Evolutionary conservation across 2,113 vertebrate species (phyloP).

Genomic region (Bos javanicus): DNA sequence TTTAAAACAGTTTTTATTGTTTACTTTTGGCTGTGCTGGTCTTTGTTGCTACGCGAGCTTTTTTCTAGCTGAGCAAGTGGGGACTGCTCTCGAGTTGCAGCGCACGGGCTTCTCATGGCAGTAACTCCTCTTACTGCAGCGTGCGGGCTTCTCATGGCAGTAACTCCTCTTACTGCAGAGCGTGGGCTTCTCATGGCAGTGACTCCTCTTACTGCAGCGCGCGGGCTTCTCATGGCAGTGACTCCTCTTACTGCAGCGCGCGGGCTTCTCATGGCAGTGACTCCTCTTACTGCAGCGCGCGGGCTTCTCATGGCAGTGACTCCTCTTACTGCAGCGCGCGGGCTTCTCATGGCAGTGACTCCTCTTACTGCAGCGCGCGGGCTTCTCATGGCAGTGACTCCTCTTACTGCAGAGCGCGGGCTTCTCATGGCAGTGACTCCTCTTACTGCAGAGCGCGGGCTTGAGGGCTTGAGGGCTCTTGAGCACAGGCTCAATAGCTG

Average conservation of each 20-base stretch:
- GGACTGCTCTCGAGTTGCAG: not conserved
- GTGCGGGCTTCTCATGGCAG: too few species aligned
- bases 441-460: fast-evolving
- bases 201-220: too few species aligned
- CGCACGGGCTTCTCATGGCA: too few species aligned
- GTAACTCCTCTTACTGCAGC: not conserved
- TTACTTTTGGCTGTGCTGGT: not conserved
- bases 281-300: not conserved
- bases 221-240: too few species aligned
- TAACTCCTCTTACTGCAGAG: too few species aligned
- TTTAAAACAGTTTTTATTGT: not conserved
- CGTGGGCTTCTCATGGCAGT: too few species aligned
- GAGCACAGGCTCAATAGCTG: not conserved
- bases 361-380: not conserved
- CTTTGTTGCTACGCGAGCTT: not conserved
- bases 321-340: not conserved
- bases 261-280: too few species aligned
- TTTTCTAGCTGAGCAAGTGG: not conserved
- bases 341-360: too few species aligned
- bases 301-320: too few species aligned
- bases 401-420: not conserved
- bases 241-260: too few species aligned
- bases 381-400: too few species aligned
- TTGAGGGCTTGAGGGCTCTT: not conserved
- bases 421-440: not conserved